These are phyloP conservation scores for Acanthacorydalis orientalis DNA, from an alignment of 2,888 invertebrate species.

Conservation along the genomic window DNA sequence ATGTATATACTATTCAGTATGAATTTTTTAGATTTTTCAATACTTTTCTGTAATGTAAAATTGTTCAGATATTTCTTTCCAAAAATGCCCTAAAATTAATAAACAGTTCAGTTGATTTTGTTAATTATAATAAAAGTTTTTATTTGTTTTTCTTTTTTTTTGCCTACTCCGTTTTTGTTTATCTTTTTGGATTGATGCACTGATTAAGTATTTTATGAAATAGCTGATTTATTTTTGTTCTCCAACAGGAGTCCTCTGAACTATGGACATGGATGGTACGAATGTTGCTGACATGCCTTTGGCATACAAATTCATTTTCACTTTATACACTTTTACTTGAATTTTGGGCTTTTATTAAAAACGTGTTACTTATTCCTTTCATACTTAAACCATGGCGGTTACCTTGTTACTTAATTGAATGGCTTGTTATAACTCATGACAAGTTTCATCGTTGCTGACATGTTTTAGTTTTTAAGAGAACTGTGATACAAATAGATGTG, in stretches of 20 bases:
- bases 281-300: constrained; percentile 3
- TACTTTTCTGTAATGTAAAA: too few species aligned
- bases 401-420: constrained; percentile 1
- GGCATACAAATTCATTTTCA: constrained; percentile 1
- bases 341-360: constrained; percentile 1
- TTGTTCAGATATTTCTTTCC: too few species aligned
- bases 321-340: constrained; percentile 5
- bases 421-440: constrained; percentile 3
- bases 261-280: constrained; percentile 4
- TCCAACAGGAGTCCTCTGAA: constrained; percentile 3
- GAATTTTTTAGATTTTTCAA: too few species aligned
- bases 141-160: neutral
- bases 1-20: too few species aligned
- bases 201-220: too few species aligned
- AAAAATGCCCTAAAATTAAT: too few species aligned
- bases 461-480: neutral
- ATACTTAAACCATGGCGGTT: constrained; percentile 2
- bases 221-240: neutral
- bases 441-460: constrained; percentile 3
- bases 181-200: neutral
- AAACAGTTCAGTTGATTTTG: neutral
- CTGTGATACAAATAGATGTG: too few species aligned
- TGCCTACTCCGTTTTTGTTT: neutral
- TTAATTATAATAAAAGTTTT: neutral
- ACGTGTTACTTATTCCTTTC: neutral